These are phyloP conservation scores for Heliconius erato DNA, from an alignment of 2,888 invertebrate species.

Conservation along the genomic window DNA sequence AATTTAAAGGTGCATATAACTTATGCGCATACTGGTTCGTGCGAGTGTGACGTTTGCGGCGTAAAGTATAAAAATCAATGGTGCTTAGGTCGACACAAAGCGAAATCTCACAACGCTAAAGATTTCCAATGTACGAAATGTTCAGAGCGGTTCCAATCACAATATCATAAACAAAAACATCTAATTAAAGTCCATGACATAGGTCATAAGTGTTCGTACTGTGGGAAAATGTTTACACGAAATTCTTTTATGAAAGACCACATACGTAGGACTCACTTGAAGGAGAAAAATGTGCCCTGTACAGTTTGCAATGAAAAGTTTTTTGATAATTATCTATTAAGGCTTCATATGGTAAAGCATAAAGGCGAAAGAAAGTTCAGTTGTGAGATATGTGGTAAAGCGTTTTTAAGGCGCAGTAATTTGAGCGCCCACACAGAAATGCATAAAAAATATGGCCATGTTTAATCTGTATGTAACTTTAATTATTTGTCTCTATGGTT, in stretches of 20 bases:
- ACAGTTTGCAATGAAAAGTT: slow-evolving; percentile 76
- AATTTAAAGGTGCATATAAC: slow-evolving; percentile 75
- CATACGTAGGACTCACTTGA: slow-evolving; percentile 77
- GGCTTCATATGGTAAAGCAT: slow-evolving; percentile 83
- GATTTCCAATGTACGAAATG: slow-evolving; percentile 77
- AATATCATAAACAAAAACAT: slow-evolving; percentile 83
- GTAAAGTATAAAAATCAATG: slow-evolving; percentile 74
- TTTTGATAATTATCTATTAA: slow-evolving; percentile 75
- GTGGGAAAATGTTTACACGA: slow-evolving; percentile 78
- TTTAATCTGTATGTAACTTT: slow-evolving; percentile 49
- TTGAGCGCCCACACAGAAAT: slow-evolving; percentile 85
- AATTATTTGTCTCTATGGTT: not conserved
- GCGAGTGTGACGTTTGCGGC: slow-evolving; percentile 73
- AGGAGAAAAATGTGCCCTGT: slow-evolving; percentile 77
- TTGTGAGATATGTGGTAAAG: slow-evolving; percentile 86
- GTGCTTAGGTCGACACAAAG: slow-evolving; percentile 75
- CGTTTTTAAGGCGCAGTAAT: slow-evolving; percentile 86
- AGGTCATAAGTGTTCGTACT: slow-evolving; percentile 76
- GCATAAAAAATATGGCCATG: slow-evolving; percentile 78
- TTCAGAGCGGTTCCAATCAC: slow-evolving; percentile 79
- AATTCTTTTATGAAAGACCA: slow-evolving; percentile 81
- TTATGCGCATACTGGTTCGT: slow-evolving; percentile 71
- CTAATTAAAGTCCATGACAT: slow-evolving; percentile 79
- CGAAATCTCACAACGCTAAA: slow-evolving; percentile 74
- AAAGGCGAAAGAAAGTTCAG: slow-evolving; percentile 83